Evolutionary conservation across 2,113 vertebrate species (phyloP).

Genomic region (Stigmatopora nigra): DNA sequence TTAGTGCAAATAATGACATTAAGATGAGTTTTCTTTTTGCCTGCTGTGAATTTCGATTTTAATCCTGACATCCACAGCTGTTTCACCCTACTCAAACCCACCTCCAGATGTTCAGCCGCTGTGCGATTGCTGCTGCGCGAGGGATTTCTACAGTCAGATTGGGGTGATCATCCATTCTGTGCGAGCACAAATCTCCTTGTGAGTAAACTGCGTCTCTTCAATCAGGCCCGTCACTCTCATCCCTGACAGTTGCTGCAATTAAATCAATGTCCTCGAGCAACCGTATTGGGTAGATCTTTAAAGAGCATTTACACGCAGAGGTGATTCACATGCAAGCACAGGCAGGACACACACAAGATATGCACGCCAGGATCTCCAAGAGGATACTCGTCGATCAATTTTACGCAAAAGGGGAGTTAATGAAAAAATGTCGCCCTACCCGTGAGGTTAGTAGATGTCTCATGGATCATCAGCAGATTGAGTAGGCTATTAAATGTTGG

Average conservation of each 20-base stretch:
- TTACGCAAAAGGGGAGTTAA: slow-evolving; percentile 14
- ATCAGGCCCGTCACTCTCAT: slow-evolving; percentile 40
- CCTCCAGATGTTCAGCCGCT: slow-evolving; percentile 45
- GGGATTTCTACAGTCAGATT: slow-evolving; percentile 23
- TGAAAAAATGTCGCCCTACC: slow-evolving; percentile 13
- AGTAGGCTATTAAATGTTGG: slow-evolving; percentile 33
- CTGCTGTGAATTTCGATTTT: slow-evolving; percentile 22
- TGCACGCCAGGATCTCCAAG: background rate
- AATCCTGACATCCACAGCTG: slow-evolving; percentile 26
- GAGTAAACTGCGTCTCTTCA: slow-evolving; percentile 36
- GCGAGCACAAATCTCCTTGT: slow-evolving; percentile 42
- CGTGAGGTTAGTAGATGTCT: slow-evolving; percentile 19
- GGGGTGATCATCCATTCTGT: slow-evolving; percentile 35
- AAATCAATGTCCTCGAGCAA: slow-evolving; percentile 41
- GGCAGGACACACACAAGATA: background rate
- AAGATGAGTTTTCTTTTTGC: background rate
- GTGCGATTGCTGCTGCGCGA: slow-evolving; percentile 17
- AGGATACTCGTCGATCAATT: slow-evolving; percentile 5
- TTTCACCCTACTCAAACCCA: slow-evolving; percentile 23
- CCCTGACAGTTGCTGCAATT: slow-evolving; percentile 27
- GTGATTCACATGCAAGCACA: slow-evolving; percentile 18
- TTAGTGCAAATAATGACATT: background rate
- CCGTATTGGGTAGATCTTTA: slow-evolving; percentile 24
- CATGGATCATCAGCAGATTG: slow-evolving; percentile 29
- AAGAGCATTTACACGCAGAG: slow-evolving; percentile 29